Base-by-base conservation (phyloP, 37 sponge, comb jelly and placozoan genomes). In the Halisarca cf. caerulea region DNA sequence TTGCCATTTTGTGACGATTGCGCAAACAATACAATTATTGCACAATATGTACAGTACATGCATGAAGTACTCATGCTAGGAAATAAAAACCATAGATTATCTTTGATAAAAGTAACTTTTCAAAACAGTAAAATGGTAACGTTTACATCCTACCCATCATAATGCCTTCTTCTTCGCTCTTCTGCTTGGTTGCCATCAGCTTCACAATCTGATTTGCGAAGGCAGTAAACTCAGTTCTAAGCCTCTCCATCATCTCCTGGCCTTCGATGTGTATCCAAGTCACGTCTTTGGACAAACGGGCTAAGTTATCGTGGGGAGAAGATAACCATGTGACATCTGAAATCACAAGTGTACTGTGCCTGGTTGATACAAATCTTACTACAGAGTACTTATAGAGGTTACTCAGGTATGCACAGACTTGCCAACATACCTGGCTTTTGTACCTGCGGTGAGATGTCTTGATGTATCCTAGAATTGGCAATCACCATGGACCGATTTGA, bases 401-500 rank as follows among this genome's bases (percentile, higher is more conserved):
- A 4, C 1, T 53, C 24, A 36, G 53, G 58, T 30, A 27, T 2
- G 75, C 70, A 47, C 39, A 23, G 4, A 25, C 45, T 34, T 1
- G 3, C 57, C 36, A 3, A 27, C 84, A 53, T 39, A 84, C 84
- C 61, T n/a, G 37, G 68, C 33, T 36, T 78, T 14, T 23, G 35
- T 3, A 25, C 35, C 24, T 42, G 34, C 51, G 28, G 15, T 37
- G 37, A 30, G 77, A 68, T 68, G 32, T 68, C 69, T 38, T 42
- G 61, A 35, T 39, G 25, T 30, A 23, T n/a, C 43, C 40, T 32
- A 36, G 53, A 78, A 38, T 82, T 85, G 1, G 87, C 84, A 58
- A 90, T 34, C 20, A 90, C 9, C 61, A 90, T 21, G 64, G 91
- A 94, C 53, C 90, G 91, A 36, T 37, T 59, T 69, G 84, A 83